Percentiles rank a stretch among this genome's conserved stretches.
Conservation (phyloP, 2,888 invertebrate species). For the Hartigia nigra region DNA sequence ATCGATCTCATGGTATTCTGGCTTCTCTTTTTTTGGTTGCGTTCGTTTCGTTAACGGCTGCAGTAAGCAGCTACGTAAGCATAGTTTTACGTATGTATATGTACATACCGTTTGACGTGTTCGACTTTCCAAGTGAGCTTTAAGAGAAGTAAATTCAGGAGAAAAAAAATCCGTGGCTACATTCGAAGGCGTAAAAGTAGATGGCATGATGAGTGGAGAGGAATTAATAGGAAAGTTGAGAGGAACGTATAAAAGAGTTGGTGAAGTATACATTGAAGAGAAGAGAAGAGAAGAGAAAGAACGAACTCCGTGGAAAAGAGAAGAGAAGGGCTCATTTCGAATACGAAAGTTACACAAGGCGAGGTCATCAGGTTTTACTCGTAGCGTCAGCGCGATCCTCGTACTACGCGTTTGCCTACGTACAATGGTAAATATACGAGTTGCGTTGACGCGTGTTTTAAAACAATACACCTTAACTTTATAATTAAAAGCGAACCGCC, state of each 20-base stretch:
- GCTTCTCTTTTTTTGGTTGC: neutral
- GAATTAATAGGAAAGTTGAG: neutral
- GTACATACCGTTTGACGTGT: neutral
- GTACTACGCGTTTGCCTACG: neutral
- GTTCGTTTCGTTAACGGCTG: neutral
- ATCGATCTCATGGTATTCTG: neutral
- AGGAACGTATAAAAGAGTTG: neutral
- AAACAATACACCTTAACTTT: neutral
- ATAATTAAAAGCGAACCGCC: neutral
- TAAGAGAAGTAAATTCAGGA: neutral
- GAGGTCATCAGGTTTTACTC: conserved; percentile 51
- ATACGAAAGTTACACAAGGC: conserved; percentile 48
- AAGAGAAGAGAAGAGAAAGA: conserved; percentile 13
- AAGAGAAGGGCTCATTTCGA: conserved; percentile 31
- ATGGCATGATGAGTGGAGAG: neutral
- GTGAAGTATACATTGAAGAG: neutral
- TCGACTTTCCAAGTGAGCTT: neutral
- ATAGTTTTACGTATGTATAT: neutral
- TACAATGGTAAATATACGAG: neutral
- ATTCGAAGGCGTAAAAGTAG: neutral
- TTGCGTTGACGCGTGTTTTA: neutral
- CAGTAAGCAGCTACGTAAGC: neutral
- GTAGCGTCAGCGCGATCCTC: neutral
- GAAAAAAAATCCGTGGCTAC: neutral
- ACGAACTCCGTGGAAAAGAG: conserved; percentile 23